Base-by-base conservation (phyloP, 2,888 invertebrate genomes). In the Cenopis cana region DNA sequence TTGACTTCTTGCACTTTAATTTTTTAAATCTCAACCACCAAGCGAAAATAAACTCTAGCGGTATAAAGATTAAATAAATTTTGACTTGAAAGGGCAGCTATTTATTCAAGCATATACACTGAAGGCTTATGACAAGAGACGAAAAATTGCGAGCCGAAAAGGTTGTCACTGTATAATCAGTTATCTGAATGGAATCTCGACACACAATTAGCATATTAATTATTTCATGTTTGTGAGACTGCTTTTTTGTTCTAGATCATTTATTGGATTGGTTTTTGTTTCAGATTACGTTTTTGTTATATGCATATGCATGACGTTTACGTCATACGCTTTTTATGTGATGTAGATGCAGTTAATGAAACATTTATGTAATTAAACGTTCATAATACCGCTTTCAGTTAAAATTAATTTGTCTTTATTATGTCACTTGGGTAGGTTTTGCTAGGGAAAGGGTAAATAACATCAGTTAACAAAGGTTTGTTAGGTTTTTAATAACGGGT, bases 191-290 rank as follows among this genome's bases (percentile, higher is more conserved):
- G 78, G 75, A 81, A 89, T 90, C 87, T 86, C 81, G 84, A 87
- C 85, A 78, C 79, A 80, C 81, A 86, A 90, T 91, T 90, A 88
- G 85, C 88, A 89, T 90, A 87, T 89, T 89, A 91, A 91, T 90
- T 84, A 82, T 81, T 85, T 83, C 82, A 83, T 85, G 86, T 87
- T 86, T 79, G 77, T 78, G 80, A 82, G 81, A 75, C 74, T 72
- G 75, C 72, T 75, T 69, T 69, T 68, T 60, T 55, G 69, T 67
- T 69, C 59, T 62, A 72, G 68, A 20, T 36, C 52, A 36, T 57
- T 50, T 54, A 62, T 62, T 62, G 69, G 55, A 62, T 64, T 55
- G 56, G 29, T 61, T 64, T 55, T 59, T 52, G 24, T 50, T 68
- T 38, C 18, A 49, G 20, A 57, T 18, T 36, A 18, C 17, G 18